These are phyloP conservation scores for Dusona sp. DNA, from an alignment of 2,888 invertebrate species.

Conservation along the genomic window DNA sequence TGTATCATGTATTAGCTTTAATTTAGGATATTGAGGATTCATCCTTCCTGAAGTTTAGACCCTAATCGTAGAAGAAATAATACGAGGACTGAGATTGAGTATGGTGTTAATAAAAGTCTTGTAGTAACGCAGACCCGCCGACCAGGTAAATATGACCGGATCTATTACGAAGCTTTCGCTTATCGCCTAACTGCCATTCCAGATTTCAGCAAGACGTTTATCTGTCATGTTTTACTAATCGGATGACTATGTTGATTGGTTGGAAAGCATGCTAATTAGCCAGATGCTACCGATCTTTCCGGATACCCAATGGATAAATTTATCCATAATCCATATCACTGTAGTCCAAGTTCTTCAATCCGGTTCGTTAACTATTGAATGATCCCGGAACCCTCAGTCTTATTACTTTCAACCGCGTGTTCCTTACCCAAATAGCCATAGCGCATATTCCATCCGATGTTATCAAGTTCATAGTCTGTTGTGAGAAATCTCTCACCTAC, in stretches of 20 bases:
- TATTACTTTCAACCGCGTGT: not conserved
- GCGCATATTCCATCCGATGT: not conserved
- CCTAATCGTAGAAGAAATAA: not conserved
- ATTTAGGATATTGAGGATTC: not conserved
- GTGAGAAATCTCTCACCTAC: constrained; percentile 17
- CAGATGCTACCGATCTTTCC: constrained; percentile 44
- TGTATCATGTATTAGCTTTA: not conserved
- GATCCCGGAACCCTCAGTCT: constrained; percentile 13
- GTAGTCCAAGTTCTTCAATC: not conserved
- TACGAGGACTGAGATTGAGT: not conserved
- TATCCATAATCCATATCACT: not conserved
- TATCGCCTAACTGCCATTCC: constrained; percentile 21
- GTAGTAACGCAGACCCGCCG: not conserved
- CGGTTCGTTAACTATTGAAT: not conserved
- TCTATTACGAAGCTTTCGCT: not conserved
- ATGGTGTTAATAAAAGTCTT: not conserved
- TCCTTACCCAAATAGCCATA: not conserved
- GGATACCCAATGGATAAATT: not conserved
- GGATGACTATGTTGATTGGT: constrained; percentile 33
- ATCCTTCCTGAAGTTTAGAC: not conserved
- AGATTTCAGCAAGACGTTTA: constrained; percentile 63
- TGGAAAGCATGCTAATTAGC: constrained; percentile 60
- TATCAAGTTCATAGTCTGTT: constrained; percentile 5
- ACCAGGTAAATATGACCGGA: too few species aligned
- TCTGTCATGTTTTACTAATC: constrained; percentile 81